Percentiles rank a stretch among this genome's conserved stretches.
Conservation (phyloP, 2,797 vertebrate species). For the Arrhamphus sclerolepis region DNA sequence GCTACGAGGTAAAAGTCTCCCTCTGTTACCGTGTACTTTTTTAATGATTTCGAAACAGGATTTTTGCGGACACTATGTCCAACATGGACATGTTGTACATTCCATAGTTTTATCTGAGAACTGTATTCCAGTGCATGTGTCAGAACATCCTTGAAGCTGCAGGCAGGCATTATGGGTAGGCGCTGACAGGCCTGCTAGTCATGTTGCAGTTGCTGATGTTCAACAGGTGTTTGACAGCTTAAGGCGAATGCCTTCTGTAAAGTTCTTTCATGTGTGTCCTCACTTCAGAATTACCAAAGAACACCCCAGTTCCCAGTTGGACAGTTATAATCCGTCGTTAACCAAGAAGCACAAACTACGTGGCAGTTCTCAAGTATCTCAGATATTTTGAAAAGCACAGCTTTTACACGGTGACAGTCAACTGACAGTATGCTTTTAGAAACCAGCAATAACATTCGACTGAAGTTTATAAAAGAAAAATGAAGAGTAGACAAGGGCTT, state of each 20-base stretch:
- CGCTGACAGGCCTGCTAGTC: background rate
- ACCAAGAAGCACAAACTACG: background rate
- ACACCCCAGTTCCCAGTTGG: constrained; percentile 14
- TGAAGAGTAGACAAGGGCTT: no score
- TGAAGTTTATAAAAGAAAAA: no score
- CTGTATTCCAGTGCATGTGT: constrained; percentile 5
- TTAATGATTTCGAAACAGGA: constrained; percentile 4
- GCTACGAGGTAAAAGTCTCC: background rate
- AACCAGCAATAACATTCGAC: no score
- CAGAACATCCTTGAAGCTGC: constrained; percentile 8
- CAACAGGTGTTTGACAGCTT: constrained; percentile 32
- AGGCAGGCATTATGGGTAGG: constrained; percentile 1
- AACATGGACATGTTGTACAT: background rate
- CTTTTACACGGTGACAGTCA: constrained; percentile 3
- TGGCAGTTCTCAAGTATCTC: background rate
- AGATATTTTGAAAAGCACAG: background rate
- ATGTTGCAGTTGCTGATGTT: constrained; percentile 16
- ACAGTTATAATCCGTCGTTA: constrained; percentile 11
- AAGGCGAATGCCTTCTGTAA: constrained; percentile 21
- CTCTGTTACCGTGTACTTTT: background rate
- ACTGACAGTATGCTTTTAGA: no score
- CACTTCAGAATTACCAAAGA: constrained; percentile 14
- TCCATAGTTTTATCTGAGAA: constrained; percentile 1
- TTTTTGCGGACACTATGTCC: background rate
- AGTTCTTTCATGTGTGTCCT: constrained; percentile 8